Base-by-base conservation (phyloP, 2,113 vertebrate genomes). In the Aramus guarauna region DNA sequence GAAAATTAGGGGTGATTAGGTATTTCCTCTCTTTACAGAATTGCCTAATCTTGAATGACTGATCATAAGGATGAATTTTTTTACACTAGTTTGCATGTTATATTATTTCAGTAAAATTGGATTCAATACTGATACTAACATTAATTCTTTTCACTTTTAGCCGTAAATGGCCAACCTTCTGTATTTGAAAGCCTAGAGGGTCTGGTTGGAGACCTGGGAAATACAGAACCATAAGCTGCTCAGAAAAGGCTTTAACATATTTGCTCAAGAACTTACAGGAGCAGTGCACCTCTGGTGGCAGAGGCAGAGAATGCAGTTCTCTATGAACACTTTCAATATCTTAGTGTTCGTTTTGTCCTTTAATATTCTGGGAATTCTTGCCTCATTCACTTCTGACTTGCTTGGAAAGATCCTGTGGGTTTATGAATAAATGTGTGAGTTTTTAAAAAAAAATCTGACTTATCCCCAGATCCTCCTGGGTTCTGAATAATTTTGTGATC, bases 401-500 rank as follows among this genome's bases (percentile, higher is more conserved):
- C 80, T 59, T 62, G 36, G 48, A 53, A 90, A 69, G 59, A 43
- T 76, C 30, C 16, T 85, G 6, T 73, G 59, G 32, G 37, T 84
- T 91, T 91, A 71, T 30, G 30, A 68, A 41, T 77, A 63, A 67
- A 52, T 41, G 12, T 6, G 3, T 22, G 18, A 20, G 5, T 1
- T n/a, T 87, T 87, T 63, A 89, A 91, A 89, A 91, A 74, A 15
- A 71, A 34, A 86, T 96, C 60, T 67, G 26, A 11, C 17, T 90
- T 93, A 77, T 32, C 15, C 23, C 7, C n/a, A 96, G 7, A 67
- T 89, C 36, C 12, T 93, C 7, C 66, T 72, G 77, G 43, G 41
- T 72, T 89, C 47, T 92, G 83, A 95, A 89, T 95, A 94, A 84
- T 94, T 84, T 84, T 85, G 43, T 63, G 52, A 82, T 92, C 68